These are phyloP conservation scores for Lepilemur septentrionalis DNA, from an alignment of 2,797 vertebrate species.

Conservation along the genomic window DNA sequence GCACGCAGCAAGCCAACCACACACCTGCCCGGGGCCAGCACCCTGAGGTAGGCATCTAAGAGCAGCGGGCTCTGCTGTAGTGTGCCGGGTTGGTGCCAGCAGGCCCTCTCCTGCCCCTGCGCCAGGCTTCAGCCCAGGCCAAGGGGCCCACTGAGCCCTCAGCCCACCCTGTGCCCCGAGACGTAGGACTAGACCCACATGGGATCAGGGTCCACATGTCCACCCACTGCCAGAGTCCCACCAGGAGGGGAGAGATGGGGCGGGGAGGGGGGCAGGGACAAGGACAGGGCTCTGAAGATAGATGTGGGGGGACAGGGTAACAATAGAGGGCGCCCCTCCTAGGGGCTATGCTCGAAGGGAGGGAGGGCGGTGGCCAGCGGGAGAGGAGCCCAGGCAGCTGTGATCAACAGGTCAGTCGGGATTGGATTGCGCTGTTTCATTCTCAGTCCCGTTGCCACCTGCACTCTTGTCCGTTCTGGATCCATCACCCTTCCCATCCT, in stretches of 20 bases:
- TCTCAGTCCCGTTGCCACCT: neutral
- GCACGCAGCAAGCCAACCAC: neutral
- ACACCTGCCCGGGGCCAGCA: neutral
- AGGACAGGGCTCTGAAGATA: neutral
- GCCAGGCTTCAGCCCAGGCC: neutral
- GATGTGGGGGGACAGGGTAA: neutral
- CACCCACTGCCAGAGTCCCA: neutral
- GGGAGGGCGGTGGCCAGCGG: neutral
- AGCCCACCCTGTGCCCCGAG: neutral
- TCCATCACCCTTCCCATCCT: neutral
- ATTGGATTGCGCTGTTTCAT: neutral
- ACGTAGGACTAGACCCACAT: neutral
- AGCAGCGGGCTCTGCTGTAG: neutral
- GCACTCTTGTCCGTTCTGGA: neutral
- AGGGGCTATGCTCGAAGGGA: neutral
- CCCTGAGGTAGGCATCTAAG: neutral
- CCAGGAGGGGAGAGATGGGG: neutral
- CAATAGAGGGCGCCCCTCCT: neutral
- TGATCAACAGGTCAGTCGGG: slow-evolving; percentile 38
- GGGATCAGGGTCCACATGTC: neutral
- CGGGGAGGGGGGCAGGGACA: neutral
- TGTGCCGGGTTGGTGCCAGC: neutral
- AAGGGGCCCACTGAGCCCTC: neutral
- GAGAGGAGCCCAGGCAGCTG: neutral
- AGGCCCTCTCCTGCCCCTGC: neutral